phyloP scores from a whole-genome alignment of 2,113 vertebrate species.

The Nerophis lumbriciformis region DNA sequence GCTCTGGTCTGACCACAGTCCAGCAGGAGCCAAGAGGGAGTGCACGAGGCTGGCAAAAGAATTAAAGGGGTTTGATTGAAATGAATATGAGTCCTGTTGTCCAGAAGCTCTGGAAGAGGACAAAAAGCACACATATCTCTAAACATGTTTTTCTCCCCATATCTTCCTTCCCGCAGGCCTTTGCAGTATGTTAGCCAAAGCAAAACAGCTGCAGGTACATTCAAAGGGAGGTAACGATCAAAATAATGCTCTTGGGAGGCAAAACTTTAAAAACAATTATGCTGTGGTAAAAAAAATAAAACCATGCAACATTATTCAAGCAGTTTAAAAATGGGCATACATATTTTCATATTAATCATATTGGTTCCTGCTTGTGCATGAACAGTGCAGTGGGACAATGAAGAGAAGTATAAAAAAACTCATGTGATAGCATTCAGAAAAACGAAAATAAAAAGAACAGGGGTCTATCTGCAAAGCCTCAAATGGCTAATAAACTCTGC shows the following conservation, averaged over 20 bases:
- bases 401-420: too few relatives aligned
- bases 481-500: too few relatives aligned
- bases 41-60: slow-evolving; percentile 24
- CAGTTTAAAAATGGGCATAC: too few relatives aligned
- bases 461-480: too few relatives aligned
- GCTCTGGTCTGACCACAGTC: slow-evolving; percentile 33
- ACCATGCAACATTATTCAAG: neutral
- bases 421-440: too few relatives aligned
- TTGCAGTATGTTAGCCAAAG: neutral
- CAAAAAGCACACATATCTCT: neutral
- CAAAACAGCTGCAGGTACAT: slow-evolving; percentile 9
- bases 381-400: too few relatives aligned
- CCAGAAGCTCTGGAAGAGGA: slow-evolving; percentile 15
- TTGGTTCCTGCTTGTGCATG: too few relatives aligned
- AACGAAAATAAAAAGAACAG: too few relatives aligned
- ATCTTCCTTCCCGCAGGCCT: slow-evolving; percentile 10
- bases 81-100: slow-evolving; percentile 19
- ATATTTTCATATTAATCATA: too few relatives aligned
- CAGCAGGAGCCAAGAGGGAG: slow-evolving; percentile 36
- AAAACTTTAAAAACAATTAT: neutral
- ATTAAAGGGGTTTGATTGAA: slow-evolving; percentile 34
- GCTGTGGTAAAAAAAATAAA: neutral
- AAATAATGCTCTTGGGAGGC: slow-evolving; percentile 13
- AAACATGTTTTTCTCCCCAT: slow-evolving; percentile 8
- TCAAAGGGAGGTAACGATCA: slow-evolving; percentile 1